These are phyloP conservation scores for Lineus longissimus DNA, from an alignment of 1,140 invertebrate species.

Conservation along the genomic window DNA sequence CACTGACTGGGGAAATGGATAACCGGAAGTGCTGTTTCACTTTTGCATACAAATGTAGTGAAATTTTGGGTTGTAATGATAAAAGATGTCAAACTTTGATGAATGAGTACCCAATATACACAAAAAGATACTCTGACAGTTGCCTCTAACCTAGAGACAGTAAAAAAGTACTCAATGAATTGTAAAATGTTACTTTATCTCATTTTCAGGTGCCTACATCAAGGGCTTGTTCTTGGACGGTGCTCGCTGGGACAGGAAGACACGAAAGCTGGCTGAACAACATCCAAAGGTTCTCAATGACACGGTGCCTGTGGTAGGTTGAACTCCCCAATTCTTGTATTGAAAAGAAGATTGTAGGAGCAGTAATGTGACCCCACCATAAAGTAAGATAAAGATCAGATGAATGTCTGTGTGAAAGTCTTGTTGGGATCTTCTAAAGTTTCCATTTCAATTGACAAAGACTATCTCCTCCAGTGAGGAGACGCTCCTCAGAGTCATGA, in stretches of 20 bases:
- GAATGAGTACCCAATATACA: no score
- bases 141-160: no score
- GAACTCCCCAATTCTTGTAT: not conserved
- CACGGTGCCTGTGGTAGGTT: constrained; percentile 68
- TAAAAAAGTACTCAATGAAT: not conserved
- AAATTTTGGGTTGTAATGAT: not conserved
- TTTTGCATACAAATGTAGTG: not conserved
- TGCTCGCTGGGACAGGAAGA: constrained; percentile 57
- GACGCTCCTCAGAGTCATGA: no score
- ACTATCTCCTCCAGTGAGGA: no score
- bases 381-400: not conserved
- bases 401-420: not conserved
- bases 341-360: not conserved
- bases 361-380: no score
- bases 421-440: not conserved
- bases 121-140: no score
- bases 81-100: no score
- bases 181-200: not conserved
- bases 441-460: not conserved
- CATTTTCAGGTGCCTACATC: constrained; percentile 53
- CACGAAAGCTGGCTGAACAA: constrained; percentile 69
- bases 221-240: constrained; percentile 57
- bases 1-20: no score
- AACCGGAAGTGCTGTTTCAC: no score
- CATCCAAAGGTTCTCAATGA: constrained; percentile 78